A percentile compares a stretch with the other conserved stretches of the same genome.
Evolutionary conservation across 2,888 invertebrate genomes (phyloP).

Genomic region (Bedellia somnulentella): DNA sequence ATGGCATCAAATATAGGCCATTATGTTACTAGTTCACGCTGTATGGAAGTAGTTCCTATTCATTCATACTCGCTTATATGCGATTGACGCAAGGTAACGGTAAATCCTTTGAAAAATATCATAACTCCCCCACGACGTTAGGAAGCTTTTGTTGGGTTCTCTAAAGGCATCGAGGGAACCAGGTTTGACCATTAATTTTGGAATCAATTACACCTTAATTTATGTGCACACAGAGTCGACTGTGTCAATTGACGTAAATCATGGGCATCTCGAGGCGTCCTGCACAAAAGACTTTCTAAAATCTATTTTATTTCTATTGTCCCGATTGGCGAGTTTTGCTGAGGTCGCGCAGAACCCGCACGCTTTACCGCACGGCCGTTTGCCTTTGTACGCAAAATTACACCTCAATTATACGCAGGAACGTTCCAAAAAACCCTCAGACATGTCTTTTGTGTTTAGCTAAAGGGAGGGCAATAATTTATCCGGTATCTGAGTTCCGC

Average conservation of each 20-base stretch:
- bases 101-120: slow-evolving; percentile 21
- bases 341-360: slow-evolving; percentile 23
- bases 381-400: slow-evolving; percentile 36
- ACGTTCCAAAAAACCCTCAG: slow-evolving; percentile 23
- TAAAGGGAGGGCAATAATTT: slow-evolving; percentile 35
- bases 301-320: slow-evolving; percentile 29
- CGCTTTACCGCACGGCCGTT: slow-evolving; percentile 24
- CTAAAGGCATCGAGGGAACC: slow-evolving; percentile 18
- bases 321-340: too few relatives aligned
- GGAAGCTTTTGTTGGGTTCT: slow-evolving; percentile 22
- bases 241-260: slow-evolving; percentile 37
- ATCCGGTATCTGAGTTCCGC: slow-evolving; percentile 35
- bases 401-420: slow-evolving; percentile 43
- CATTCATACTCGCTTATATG: slow-evolving; percentile 17
- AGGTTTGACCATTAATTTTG: slow-evolving; percentile 17
- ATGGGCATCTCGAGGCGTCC: slow-evolving; percentile 23
- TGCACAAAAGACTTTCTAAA: slow-evolving; percentile 37
- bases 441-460: slow-evolving; percentile 26
- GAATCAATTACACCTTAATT: slow-evolving; percentile 23
- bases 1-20: too few relatives aligned
- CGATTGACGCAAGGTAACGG: slow-evolving; percentile 20
- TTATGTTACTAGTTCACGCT: too few relatives aligned
- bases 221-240: slow-evolving; percentile 19
- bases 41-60: too few relatives aligned
- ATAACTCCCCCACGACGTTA: slow-evolving; percentile 16